A percentile compares a stretch with the other conserved stretches of the same genome.
These are phyloP conservation scores for Temnothorax rugatulus DNA, from an alignment of 2,888 invertebrate genomes.

Conservation along the genomic window DNA sequence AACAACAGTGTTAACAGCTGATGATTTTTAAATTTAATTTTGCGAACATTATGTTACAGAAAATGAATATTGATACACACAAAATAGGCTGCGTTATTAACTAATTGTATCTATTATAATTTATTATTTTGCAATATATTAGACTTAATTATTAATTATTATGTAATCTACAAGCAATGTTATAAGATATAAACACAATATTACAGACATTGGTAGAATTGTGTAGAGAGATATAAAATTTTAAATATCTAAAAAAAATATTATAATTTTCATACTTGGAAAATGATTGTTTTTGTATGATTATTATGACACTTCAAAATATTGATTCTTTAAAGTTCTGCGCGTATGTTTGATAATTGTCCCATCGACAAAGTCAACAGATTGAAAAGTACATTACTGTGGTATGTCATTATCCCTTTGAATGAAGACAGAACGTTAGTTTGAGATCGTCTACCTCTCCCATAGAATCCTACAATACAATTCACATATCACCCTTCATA, in stretches of 20 bases:
- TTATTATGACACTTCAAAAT: neutral
- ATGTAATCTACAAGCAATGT: neutral
- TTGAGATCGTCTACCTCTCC: slow-evolving; percentile 47
- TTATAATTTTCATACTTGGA: neutral
- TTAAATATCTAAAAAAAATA: neutral
- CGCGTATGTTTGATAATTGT: neutral
- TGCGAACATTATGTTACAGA: neutral
- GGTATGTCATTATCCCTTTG: neutral
- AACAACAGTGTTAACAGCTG: neutral
- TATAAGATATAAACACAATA: neutral
- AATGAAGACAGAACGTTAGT: slow-evolving; percentile 18
- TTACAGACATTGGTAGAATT: neutral
- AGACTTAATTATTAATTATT: neutral
- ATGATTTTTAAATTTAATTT: slow-evolving; percentile 4
- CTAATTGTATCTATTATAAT: neutral
- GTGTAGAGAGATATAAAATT: neutral
- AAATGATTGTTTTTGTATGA: neutral
- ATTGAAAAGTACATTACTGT: slow-evolving; percentile 52
- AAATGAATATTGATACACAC: neutral
- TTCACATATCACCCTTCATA: neutral
- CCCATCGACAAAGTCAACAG: slow-evolving; percentile 8
- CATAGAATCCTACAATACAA: slow-evolving; percentile 63
- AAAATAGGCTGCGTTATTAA: neutral
- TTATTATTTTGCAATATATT: slow-evolving; percentile 14
- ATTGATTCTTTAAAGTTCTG: neutral